phyloP scores from a whole-genome alignment of 2,797 vertebrate species.

The Chromis chromis region DNA sequence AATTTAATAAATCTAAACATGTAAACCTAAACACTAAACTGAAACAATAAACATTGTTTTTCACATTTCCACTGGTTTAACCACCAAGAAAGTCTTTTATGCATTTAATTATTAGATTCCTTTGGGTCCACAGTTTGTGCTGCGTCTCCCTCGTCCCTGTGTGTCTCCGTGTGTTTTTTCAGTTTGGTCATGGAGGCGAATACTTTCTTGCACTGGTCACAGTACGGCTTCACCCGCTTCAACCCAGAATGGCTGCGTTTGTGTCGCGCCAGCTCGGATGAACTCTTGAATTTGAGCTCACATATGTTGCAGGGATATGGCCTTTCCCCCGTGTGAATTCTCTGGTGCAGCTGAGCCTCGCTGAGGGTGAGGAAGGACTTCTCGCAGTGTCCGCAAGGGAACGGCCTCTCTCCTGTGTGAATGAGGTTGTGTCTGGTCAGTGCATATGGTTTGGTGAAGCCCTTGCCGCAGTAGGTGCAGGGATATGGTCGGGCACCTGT shows the following conservation, averaged over 20 bases:
- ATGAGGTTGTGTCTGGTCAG: slow-evolving; percentile 90
- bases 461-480: slow-evolving; percentile 87
- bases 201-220: slow-evolving; percentile 69
- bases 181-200: slow-evolving; percentile 77
- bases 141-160: slow-evolving; percentile 42
- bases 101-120: slow-evolving; percentile 1
- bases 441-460: slow-evolving; percentile 90
- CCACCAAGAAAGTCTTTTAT: neutral
- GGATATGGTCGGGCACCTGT: slow-evolving; percentile 86
- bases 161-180: slow-evolving; percentile 77
- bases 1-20: neutral
- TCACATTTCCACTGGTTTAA: neutral
- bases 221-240: slow-evolving; percentile 59
- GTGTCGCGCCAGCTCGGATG: slow-evolving; percentile 84
- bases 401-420: slow-evolving; percentile 90
- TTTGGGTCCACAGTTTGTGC: slow-evolving; percentile 21
- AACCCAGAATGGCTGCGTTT: slow-evolving; percentile 72
- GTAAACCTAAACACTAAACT: neutral
- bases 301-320: slow-evolving; percentile 81
- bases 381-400: slow-evolving; percentile 87
- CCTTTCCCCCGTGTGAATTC: slow-evolving; percentile 86
- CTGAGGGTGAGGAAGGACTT: slow-evolving; percentile 89
- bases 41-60: neutral
- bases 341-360: slow-evolving; percentile 87
- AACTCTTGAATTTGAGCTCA: slow-evolving; percentile 82